phyloP scores from a whole-genome alignment of 37 sponge, comb jelly and placozoan species.

The Lycopodina hypogea region DNA sequence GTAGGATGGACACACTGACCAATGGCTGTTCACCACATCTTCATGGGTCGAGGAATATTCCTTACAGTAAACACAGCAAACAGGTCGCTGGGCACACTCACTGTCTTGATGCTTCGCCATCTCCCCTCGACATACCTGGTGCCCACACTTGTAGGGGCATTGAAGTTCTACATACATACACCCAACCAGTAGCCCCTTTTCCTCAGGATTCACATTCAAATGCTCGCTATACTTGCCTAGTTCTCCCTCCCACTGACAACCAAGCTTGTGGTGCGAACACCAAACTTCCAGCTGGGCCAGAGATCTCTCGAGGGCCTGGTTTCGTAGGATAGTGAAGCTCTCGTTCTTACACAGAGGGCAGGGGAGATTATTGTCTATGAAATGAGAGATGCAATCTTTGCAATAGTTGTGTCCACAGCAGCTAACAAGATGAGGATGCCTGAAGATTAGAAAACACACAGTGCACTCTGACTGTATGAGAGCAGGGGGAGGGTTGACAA shows the following conservation, averaged over 20 bases:
- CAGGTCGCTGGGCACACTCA: conserved; percentile 35
- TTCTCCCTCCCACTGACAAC: conserved; percentile 47
- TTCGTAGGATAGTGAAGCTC: conserved; percentile 24
- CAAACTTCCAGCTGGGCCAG: conserved; percentile 33
- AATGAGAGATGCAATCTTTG: conserved; percentile 22
- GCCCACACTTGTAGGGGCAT: conserved; percentile 30
- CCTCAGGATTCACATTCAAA: conserved; percentile 19
- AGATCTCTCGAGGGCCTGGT: conserved; percentile 29
- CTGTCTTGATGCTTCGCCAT: conserved; percentile 19
- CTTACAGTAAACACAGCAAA: conserved; percentile 41
- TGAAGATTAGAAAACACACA: conserved; percentile 32
- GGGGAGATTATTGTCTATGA: conserved; percentile 5
- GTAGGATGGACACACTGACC: conserved; percentile 21
- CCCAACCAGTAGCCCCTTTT: conserved; percentile 1
- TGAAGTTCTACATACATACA: conserved; percentile 36
- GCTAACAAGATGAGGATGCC: conserved; percentile 42
- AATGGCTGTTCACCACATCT: conserved; percentile 25
- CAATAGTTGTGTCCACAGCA: conserved; percentile 63
- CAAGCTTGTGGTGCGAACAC: conserved; percentile 21
- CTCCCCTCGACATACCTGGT: conserved; percentile 2
- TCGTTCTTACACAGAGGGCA: conserved; percentile 41
- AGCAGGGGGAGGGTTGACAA: conserved; percentile 20
- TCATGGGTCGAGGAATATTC: conserved; percentile 35
- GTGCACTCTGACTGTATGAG: conserved; percentile 44
- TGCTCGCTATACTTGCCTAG: conserved; percentile 23